phyloP scores from a whole-genome alignment of 2,888 invertebrate species.

The Linyphia triangularis region DNA sequence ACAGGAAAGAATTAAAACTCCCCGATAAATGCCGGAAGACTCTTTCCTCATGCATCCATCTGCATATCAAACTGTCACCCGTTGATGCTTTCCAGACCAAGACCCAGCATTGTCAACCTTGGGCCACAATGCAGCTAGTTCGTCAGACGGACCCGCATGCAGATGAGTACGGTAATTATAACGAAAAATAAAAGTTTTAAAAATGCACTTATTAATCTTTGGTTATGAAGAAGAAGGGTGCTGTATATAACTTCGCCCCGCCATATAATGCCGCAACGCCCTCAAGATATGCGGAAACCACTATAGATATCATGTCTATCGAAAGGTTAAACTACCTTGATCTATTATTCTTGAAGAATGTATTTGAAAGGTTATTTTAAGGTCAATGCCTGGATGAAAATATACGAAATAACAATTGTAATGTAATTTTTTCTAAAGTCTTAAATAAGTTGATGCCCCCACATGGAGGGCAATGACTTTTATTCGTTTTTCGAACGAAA shows the following conservation, averaged over 20 bases:
- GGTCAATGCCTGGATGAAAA: conserved; percentile 12
- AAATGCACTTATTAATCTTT: background rate
- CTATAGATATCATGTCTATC: background rate
- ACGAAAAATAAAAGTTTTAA: background rate
- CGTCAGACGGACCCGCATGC: background rate
- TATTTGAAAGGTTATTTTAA: background rate
- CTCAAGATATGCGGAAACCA: conserved; percentile 57
- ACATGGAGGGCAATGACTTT: background rate
- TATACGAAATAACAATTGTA: background rate
- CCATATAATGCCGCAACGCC: conserved; percentile 23
- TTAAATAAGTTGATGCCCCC: background rate
- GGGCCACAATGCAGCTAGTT: background rate
- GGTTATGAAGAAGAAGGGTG: background rate
- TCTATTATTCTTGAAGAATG: background rate
- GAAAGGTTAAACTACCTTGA: conserved; percentile 1
- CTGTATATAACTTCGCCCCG: too few species aligned
- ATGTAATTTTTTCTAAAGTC: background rate
- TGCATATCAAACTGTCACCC: conserved; percentile 14
- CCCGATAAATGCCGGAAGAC: conserved; percentile 56
- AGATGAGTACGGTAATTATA: conserved; percentile 39
- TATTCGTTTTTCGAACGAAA: too few species aligned
- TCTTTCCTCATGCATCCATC: background rate
- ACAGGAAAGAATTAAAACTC: background rate
- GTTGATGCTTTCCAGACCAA: conserved; percentile 34
- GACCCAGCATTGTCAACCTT: conserved; percentile 37